These are phyloP conservation scores for Darevskia mixta DNA, from an alignment of 2,797 vertebrate genomes.

Conservation along the genomic window DNA sequence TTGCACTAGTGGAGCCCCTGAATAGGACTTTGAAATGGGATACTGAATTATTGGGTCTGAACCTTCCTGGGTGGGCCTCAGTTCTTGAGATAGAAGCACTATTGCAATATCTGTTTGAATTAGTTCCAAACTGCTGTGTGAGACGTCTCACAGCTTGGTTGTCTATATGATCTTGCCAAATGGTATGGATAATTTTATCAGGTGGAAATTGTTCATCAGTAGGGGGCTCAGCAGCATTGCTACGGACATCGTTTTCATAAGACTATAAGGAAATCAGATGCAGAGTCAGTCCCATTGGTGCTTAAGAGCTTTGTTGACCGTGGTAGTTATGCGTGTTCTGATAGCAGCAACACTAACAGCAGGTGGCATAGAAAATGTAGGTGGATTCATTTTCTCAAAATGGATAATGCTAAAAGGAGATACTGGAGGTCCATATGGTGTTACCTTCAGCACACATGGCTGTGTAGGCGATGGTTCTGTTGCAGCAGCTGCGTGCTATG, in stretches of 20 bases:
- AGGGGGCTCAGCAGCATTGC: neutral
- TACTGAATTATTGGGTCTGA: too few relatives aligned
- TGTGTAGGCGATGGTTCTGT: slow-evolving; percentile 12
- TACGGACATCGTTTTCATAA: neutral
- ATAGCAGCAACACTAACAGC: slow-evolving; percentile 11
- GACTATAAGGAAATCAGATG: neutral
- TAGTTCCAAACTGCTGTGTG: neutral
- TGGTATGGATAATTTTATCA: neutral
- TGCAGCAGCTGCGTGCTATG: neutral
- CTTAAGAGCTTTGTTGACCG: neutral
- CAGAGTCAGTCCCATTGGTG: neutral
- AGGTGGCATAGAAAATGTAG: slow-evolving; percentile 14
- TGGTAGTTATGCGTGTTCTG: neutral
- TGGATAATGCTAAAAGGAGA: neutral
- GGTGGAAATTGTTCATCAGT: neutral
- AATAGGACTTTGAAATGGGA: too few relatives aligned
- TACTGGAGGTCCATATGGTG: slow-evolving; percentile 9
- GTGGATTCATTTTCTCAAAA: slow-evolving; percentile 11
- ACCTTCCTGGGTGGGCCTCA: too few relatives aligned
- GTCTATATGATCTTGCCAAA: neutral
- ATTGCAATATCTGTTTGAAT: neutral
- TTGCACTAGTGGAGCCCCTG: too few relatives aligned
- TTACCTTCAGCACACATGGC: slow-evolving; percentile 2
- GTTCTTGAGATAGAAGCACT: neutral
- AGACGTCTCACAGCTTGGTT: neutral